Conservation (phyloP, 2,797 vertebrate genomes). For the Trachurus trachurus region DNA sequence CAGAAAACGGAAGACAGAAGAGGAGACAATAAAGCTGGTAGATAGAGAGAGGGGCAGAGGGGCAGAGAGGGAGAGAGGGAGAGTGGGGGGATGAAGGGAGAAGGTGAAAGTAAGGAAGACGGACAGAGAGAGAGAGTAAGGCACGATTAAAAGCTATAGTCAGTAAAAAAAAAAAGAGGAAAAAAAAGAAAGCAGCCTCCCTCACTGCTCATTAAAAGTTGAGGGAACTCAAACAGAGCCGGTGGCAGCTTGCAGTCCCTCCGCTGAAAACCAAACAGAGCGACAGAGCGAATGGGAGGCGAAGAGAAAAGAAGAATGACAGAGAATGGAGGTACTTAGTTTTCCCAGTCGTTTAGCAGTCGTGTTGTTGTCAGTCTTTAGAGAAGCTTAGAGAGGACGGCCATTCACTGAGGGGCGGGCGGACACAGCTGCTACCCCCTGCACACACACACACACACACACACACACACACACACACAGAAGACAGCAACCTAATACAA, state of each 20-base stretch:
- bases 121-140: constrained; percentile 45
- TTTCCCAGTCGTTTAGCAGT: constrained; percentile 79
- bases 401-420: constrained; percentile 54
- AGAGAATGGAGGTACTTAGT: constrained; percentile 72
- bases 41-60: background rate
- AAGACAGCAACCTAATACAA: background rate
- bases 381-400: constrained; percentile 66
- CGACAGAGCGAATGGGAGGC: constrained; percentile 48
- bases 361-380: constrained; percentile 73
- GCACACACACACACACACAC: background rate
- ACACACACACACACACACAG: background rate
- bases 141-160: constrained; percentile 53
- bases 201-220: constrained; percentile 80
- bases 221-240: constrained; percentile 81
- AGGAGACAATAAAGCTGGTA: constrained; percentile 48
- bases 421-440: constrained; percentile 74
- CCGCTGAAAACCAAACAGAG: constrained; percentile 77
- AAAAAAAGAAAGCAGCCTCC: constrained; percentile 51
- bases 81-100: background rate
- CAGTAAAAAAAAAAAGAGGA: constrained; percentile 15
- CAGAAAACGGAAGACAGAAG: constrained; percentile 38
- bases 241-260: constrained; percentile 76
- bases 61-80: background rate
- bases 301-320: constrained; percentile 67
- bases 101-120: constrained; percentile 47